A percentile compares a stretch with the other conserved stretches of the same genome.
These are phyloP conservation scores for Mormyrus hasselquistii DNA, from an alignment of 2,797 vertebrate species.

Conservation along the genomic window DNA sequence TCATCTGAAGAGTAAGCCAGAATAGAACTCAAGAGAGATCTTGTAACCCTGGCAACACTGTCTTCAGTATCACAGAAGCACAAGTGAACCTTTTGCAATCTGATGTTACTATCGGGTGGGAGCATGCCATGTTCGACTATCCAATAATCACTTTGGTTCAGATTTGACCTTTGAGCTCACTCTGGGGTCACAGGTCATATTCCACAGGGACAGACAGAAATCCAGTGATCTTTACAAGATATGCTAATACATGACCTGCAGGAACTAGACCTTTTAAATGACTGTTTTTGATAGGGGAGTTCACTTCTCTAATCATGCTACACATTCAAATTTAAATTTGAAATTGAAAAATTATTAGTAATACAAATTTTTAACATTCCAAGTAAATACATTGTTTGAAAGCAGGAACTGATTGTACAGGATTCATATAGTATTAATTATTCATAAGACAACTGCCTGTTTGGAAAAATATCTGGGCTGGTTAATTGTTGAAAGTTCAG, in stretches of 20 bases:
- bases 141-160: conserved; percentile 19
- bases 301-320: not conserved
- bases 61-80: conserved; percentile 1
- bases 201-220: conserved; percentile 14
- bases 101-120: not conserved
- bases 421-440: not conserved
- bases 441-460: not conserved
- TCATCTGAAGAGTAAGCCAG: conserved; percentile 14
- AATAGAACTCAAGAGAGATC: not conserved
- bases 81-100: not conserved
- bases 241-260: conserved; percentile 21
- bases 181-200: conserved; percentile 24
- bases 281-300: not conserved
- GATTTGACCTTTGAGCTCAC: conserved; percentile 16
- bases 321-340: not conserved
- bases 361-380: not conserved
- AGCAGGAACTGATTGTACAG: not conserved
- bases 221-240: conserved; percentile 14
- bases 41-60: conserved; percentile 15
- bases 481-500: not conserved
- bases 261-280: not conserved
- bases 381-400: not conserved
- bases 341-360: not conserved
- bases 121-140: not conserved
- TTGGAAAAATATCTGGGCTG: not conserved